Evolutionary conservation across 2,888 invertebrate genomes (phyloP).

Genomic region (Agrotis ipsilon): DNA sequence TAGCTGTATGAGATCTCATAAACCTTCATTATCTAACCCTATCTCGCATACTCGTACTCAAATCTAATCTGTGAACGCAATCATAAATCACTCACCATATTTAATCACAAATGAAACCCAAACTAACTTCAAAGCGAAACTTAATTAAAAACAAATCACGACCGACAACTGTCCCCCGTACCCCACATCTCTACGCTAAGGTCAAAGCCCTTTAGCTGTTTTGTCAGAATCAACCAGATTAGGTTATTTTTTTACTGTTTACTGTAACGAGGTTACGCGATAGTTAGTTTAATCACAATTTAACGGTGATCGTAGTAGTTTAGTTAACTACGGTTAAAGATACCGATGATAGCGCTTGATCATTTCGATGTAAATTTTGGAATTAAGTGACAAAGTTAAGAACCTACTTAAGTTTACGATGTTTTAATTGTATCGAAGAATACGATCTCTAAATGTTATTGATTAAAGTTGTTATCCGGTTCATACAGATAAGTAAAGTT

Average conservation of each 20-base stretch:
- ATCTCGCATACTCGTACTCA: slow-evolving; percentile 41
- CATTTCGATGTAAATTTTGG: slow-evolving; percentile 25
- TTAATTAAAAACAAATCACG: slow-evolving; percentile 69
- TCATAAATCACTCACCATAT: slow-evolving; percentile 66
- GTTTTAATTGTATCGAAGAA: slow-evolving; percentile 16
- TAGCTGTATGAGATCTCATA: slow-evolving; percentile 27
- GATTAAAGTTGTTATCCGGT: background rate
- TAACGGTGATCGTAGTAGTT: slow-evolving; percentile 28
- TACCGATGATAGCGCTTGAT: slow-evolving; percentile 20
- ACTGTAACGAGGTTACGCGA: slow-evolving; percentile 60
- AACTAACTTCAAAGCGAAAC: slow-evolving; percentile 62
- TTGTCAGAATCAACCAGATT: slow-evolving; percentile 74
- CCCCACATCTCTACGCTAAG: slow-evolving; percentile 66
- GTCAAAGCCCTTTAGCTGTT: slow-evolving; percentile 74
- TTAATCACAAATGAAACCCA: slow-evolving; percentile 65
- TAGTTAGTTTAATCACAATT: slow-evolving; percentile 36
- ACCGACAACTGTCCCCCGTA: slow-evolving; percentile 58
- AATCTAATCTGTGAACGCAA: slow-evolving; percentile 62
- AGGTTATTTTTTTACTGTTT: slow-evolving; percentile 73
- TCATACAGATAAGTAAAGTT: background rate
- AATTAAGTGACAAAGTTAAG: slow-evolving; percentile 20
- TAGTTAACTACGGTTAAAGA: slow-evolving; percentile 1
- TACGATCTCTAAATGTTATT: background rate
- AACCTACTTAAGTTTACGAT: slow-evolving; percentile 27
- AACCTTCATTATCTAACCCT: slow-evolving; percentile 40